Conservation (phyloP, 2,113 vertebrate genomes). For the Uropsilus gracilis region DNA sequence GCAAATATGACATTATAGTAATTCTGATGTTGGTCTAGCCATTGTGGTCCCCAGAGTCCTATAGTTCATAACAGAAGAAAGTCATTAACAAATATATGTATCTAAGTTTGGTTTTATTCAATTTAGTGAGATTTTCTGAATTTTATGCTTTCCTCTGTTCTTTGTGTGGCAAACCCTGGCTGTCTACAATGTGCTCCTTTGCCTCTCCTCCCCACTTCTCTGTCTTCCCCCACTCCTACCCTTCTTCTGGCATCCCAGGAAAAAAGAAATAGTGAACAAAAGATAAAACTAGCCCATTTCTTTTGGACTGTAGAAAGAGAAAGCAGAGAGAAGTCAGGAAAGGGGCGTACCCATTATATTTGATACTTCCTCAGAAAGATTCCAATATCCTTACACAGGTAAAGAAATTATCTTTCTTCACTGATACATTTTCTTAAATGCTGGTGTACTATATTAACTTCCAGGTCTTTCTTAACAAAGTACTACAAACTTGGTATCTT, state of each 20-base stretch:
- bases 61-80: constrained; percentile 4
- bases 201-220: neutral
- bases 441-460: neutral
- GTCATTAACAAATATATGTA: neutral
- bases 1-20: neutral
- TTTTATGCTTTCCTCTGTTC: neutral
- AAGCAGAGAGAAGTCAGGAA: too few relatives aligned
- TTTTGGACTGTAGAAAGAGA: neutral
- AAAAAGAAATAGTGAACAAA: neutral
- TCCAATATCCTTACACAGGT: neutral
- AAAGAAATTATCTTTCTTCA: neutral
- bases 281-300: neutral
- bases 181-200: neutral
- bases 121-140: neutral
- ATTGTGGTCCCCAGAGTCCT: neutral
- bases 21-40: neutral
- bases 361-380: neutral
- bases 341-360: neutral
- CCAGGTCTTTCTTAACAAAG: neutral
- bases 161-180: neutral
- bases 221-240: neutral
- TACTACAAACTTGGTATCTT: neutral
- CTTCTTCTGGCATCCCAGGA: neutral
- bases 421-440: neutral
- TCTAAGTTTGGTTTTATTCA: neutral